Evolutionary conservation across 2,888 invertebrate genomes (phyloP).

Genomic region (Chloroclysta siterata): DNA sequence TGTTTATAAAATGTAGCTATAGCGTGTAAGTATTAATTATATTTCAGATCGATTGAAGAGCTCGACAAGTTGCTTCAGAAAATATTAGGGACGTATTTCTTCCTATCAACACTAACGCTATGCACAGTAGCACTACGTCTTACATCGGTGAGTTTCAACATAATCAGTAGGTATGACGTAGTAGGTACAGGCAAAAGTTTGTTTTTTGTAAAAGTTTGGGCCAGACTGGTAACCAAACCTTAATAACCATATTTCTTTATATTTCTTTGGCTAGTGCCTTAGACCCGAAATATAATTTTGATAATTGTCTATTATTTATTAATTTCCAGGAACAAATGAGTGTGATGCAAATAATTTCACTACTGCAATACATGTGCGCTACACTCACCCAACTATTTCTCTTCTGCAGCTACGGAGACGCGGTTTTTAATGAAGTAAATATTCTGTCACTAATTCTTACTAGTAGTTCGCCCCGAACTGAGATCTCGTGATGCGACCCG

Average conservation of each 20-base stretch:
- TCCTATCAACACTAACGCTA: constrained; percentile 63
- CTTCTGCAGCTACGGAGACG: constrained; percentile 68
- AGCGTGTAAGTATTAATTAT: background rate
- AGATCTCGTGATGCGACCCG: too few species aligned
- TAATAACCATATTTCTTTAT: too few species aligned
- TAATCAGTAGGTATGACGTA: too few species aligned
- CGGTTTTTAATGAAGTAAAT: constrained; percentile 59
- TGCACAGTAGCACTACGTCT: constrained; percentile 69
- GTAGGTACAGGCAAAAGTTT: too few species aligned
- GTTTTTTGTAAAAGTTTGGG: too few species aligned
- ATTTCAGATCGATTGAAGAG: constrained; percentile 57
- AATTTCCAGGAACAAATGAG: constrained; percentile 57
- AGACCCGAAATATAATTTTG: too few species aligned
- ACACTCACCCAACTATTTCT: constrained; percentile 67
- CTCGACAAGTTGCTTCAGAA: constrained; percentile 54
- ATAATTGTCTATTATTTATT: background rate
- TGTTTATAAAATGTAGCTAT: constrained; percentile 1
- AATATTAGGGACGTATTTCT: constrained; percentile 70
- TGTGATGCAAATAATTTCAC: constrained; percentile 57
- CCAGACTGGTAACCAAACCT: too few species aligned
- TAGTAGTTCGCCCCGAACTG: too few species aligned
- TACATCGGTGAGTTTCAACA: constrained; percentile 55
- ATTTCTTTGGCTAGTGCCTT: too few species aligned
- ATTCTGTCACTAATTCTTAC: background rate
- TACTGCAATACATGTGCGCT: constrained; percentile 66